Conservation (phyloP, 2,888 invertebrate genomes). For the Ceriagrion tenellum region DNA sequence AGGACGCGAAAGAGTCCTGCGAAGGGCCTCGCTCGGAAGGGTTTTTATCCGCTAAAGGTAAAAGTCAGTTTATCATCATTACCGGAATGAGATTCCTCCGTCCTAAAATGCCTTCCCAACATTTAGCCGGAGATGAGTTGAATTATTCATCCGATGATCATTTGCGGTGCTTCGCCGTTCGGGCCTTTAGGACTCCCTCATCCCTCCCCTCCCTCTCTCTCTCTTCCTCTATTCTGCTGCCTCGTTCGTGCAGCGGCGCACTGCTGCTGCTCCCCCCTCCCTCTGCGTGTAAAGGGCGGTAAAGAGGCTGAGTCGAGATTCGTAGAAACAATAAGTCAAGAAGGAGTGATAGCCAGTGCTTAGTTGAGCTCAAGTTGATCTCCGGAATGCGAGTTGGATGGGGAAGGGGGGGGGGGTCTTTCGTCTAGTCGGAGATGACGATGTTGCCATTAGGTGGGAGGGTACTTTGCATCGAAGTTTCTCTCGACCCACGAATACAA, state of each 20-base stretch:
- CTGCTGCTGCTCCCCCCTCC: too few species aligned
- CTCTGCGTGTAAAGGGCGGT: not conserved
- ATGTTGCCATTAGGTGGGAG: not conserved
- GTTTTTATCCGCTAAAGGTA: constrained; percentile 31
- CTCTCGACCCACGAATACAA: not conserved
- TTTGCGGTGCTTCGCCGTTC: not conserved
- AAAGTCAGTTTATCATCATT: constrained; percentile 36
- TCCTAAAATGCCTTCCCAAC: constrained; percentile 36
- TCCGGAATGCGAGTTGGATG: not conserved
- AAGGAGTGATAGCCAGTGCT: not conserved
- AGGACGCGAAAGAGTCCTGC: constrained; percentile 7
- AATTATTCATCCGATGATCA: constrained; percentile 36
- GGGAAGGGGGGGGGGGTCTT: not conserved
- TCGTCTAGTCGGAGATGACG: not conserved
- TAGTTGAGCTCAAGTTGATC: constrained; percentile 5
- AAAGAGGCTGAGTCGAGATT: not conserved
- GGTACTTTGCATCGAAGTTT: not conserved
- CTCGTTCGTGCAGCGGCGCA: not conserved
- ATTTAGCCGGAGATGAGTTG: constrained; percentile 36
- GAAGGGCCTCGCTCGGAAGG: not conserved
- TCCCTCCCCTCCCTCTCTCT: not conserved
- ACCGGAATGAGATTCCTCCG: constrained; percentile 35
- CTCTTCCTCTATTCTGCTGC: too few species aligned
- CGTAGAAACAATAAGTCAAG: not conserved
- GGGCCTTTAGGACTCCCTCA: not conserved